phyloP scores from a whole-genome alignment of 2,797 vertebrate species.

The Psittacula derbiana region DNA sequence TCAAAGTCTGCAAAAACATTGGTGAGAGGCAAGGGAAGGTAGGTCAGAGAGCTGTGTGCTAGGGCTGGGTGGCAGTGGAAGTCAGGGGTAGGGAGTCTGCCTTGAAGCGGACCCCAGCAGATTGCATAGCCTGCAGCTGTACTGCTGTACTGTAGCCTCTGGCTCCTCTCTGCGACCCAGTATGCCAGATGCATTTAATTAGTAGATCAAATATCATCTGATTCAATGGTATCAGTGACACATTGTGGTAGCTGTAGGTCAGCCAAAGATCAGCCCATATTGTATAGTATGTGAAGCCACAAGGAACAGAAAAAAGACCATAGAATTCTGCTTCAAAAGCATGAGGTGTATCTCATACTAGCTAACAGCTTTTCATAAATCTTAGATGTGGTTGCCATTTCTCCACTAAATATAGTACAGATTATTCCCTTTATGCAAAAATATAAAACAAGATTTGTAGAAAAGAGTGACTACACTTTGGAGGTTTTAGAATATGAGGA shows the following conservation, averaged over 20 bases:
- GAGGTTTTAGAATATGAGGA: background rate
- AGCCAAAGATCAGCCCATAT: background rate
- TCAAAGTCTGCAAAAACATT: background rate
- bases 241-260: background rate
- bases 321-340: background rate
- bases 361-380: background rate
- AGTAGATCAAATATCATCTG: background rate
- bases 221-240: background rate
- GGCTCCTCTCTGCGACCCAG: background rate
- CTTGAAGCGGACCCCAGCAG: no score
- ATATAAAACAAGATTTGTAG: background rate
- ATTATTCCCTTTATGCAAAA: background rate
- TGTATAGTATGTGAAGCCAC: background rate
- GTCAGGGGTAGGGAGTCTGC: fast-evolving
- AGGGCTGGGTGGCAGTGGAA: background rate
- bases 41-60: background rate
- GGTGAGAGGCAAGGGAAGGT: background rate
- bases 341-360: background rate
- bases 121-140: fast-evolving
- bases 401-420: background rate
- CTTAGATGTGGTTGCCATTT: background rate
- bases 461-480: background rate
- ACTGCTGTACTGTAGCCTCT: background rate
- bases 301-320: background rate
- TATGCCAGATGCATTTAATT: background rate